Conservation (phyloP, 2,797 vertebrate species). For the Caiman crocodilus region DNA sequence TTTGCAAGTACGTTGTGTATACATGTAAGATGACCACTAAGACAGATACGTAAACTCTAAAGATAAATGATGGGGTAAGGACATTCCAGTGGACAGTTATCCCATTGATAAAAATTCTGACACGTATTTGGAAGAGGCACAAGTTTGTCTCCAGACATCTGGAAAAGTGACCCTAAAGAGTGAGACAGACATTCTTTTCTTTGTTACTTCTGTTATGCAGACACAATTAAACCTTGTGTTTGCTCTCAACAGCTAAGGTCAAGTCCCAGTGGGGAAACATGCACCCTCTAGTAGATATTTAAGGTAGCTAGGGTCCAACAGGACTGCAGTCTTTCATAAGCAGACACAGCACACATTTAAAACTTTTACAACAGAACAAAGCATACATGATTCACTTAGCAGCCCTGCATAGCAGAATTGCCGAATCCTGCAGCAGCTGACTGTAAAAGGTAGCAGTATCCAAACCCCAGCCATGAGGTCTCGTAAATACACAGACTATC, state of each 20-base stretch:
- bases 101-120: neutral
- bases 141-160: neutral
- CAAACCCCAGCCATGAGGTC: neutral
- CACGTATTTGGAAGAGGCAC: neutral
- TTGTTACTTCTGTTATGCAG: neutral
- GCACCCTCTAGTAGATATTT: neutral
- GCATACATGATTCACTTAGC: neutral
- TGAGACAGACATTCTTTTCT: neutral
- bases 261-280: neutral
- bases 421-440: neutral
- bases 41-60: neutral
- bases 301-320: neutral
- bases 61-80: neutral
- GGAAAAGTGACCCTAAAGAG: neutral
- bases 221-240: neutral
- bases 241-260: neutral
- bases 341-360: neutral
- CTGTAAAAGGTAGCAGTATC: neutral
- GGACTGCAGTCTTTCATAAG: neutral
- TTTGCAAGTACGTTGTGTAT: too few relatives aligned
- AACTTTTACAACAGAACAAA: neutral
- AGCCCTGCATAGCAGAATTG: neutral
- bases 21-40: too few relatives aligned
- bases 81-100: neutral
- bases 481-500: neutral